Base-by-base conservation (phyloP, 2,888 invertebrate genomes). In the Cheilosia scutellata region DNA sequence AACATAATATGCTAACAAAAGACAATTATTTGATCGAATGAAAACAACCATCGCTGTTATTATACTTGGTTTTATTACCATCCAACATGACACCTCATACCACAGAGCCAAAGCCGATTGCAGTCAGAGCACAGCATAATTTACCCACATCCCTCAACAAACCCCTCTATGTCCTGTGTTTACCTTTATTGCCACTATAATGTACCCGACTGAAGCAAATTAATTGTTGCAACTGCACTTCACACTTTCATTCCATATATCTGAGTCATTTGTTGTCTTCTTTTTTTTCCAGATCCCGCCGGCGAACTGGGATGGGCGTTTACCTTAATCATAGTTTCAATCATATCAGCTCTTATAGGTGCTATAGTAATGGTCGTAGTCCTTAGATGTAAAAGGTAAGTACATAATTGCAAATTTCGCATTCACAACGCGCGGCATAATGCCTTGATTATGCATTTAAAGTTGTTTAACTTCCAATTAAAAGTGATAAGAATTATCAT, bases 301-400 rank as follows among this genome's bases (percentile, higher is more conserved):
- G 92, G 92, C 80, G 92, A 92, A 89, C 91, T 92, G 87, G 92
- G 92, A 88, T 95, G 95, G 95, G 94, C 95, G 88, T 93, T 95
- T 88, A 95, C 95, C 79, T 92, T 95, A 90, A 94, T 95, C 88
- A 95, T 95, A 92, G 95, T 95, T 89, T 95, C 95, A 88, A 92
- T 95, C 90, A 93, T 95, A 90, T 95, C 95, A 88, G 95, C 95
- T 89, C 93, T 95, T 87, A 94, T 95, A 91, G 95, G 95, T 89
- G 95, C 95, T 89, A 94, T 95, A 90, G 93, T 95, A 89, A 95
- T 95, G 95, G 95, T 95, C 91, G 93, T 95, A 91, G 94, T 95
- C 88, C 93, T 95, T 89, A 95, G 95, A 91, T 95, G 95, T 93
- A 94, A 90, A 91, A 92, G 92, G 92, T 92, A 89, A 91, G 92